Evolutionary conservation across 2,113 vertebrate species (phyloP), one percentile per base, ranked within the genome.

Genomic region (Planiliza haematocheilus): DNA sequence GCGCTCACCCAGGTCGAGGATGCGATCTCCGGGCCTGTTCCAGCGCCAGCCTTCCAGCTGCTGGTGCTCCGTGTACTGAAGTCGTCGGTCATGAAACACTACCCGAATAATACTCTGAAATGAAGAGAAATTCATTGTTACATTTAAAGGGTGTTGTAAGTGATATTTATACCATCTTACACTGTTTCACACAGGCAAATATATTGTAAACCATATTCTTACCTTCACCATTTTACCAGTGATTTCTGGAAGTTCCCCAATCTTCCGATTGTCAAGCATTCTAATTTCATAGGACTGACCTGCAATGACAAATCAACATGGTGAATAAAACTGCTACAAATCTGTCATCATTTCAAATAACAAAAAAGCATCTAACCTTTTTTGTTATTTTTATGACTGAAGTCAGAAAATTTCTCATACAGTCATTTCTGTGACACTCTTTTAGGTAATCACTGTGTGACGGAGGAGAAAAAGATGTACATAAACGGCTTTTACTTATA

Each of bases 281-380:
- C 97, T 93, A 82, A 98, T 98, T 94, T 99, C 98, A 50, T 98
- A 99, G 81, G 97, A 99, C 60, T 99, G 98, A 18, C 98, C 98
- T 99, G 92, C 9, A 79, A 89, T n/a, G 5, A 62, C 45, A 69
- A 68, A 20, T 30, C 4, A 41, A 45, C 5, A 17, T 0, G 3
- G 17, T 17, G 6, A 71, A 51, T 24, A 16, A 42, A 59, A 2
- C 39, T 53, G 4, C 14, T 6, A 38, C 14, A 20, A 24, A 37
- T 30, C 8, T 36, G 16, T n/a, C 48, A 5, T 30, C 24, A 2
- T 30, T 30, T 30, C 5, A 30, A n/a, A n/a, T n/a, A n/a, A n/a
- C n/a, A n/a, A n/a, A 30, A 30, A 30, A 30, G 24, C 24, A 30
- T 2, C 24, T 30, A 30, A 3, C 43, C 14, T 45, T 45, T 14